These are phyloP conservation scores for Pituophis catenifer DNA, from an alignment of 2,113 vertebrate genomes.

Conservation along the genomic window DNA sequence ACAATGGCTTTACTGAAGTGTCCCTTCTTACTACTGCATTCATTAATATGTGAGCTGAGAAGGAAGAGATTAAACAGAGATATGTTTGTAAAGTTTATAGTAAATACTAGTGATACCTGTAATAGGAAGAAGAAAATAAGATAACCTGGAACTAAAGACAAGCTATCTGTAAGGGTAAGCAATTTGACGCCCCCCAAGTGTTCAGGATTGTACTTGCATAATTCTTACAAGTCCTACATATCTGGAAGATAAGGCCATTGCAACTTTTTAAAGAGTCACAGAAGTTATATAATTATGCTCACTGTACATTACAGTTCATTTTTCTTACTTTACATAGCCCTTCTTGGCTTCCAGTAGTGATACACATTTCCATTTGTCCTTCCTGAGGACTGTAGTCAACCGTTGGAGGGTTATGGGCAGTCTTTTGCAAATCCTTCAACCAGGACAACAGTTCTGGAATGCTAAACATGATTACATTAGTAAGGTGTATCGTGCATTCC, in stretches of 20 bases:
- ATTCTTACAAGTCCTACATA: not conserved
- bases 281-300: not conserved
- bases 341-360: constrained; percentile 90
- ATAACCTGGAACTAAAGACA: not conserved
- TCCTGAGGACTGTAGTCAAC: constrained; percentile 67
- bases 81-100: not conserved
- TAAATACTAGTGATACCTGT: not conserved
- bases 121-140: not conserved
- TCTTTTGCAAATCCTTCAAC: constrained; percentile 86
- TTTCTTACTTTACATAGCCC: constrained; percentile 87
- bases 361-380: constrained; percentile 89
- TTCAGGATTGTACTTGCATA: not conserved
- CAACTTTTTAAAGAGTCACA: not conserved
- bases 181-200: not conserved
- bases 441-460: constrained; percentile 89
- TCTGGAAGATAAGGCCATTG: not conserved
- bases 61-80: not conserved
- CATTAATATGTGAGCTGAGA: not conserved
- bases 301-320: constrained; percentile 5
- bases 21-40: not conserved
- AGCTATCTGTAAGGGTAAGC: not conserved
- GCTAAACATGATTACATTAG: constrained; percentile 65
- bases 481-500: not conserved
- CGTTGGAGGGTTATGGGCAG: constrained; percentile 85
- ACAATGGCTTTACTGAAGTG: not conserved